These are phyloP conservation scores for Phytoseiulus persimilis DNA, from an alignment of 2,888 invertebrate species.

Conservation along the genomic window DNA sequence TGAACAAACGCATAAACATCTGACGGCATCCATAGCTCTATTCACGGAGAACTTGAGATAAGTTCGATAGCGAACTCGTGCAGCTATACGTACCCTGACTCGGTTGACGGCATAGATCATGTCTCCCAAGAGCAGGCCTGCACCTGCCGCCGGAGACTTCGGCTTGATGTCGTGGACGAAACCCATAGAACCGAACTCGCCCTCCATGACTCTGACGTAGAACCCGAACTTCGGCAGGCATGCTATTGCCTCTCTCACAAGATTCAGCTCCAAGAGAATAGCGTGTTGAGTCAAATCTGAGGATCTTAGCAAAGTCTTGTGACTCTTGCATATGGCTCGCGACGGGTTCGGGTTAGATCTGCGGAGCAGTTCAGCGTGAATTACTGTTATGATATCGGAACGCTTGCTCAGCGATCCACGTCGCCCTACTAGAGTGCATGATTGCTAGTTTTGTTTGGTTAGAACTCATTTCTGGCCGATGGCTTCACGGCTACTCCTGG, in stretches of 20 bases:
- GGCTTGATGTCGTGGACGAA: slow-evolving; percentile 15
- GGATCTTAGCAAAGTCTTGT: neutral
- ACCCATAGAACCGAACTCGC: neutral
- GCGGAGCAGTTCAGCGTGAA: neutral
- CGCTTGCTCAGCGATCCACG: neutral
- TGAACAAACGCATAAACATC: neutral
- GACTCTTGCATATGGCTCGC: neutral
- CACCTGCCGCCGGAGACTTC: neutral
- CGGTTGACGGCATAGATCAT: neutral
- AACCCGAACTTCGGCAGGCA: slow-evolving; percentile 11
- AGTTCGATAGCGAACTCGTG: too few species aligned
- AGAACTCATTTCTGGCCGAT: neutral
- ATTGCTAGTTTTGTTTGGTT: neutral
- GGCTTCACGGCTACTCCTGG: neutral
- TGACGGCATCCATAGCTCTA: neutral
- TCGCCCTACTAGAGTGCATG: neutral
- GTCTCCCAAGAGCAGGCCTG: neutral
- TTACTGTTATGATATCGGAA: neutral
- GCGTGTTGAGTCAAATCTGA: neutral
- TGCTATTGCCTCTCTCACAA: neutral
- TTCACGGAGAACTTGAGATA: neutral
- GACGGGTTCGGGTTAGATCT: neutral
- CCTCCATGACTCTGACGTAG: neutral
- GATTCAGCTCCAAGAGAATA: neutral
- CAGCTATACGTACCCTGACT: neutral